A percentile compares a stretch with the other conserved stretches of the same genome.
phyloP scores from a whole-genome alignment of 2,113 vertebrate species.

The Macrotis lagotis region DNA sequence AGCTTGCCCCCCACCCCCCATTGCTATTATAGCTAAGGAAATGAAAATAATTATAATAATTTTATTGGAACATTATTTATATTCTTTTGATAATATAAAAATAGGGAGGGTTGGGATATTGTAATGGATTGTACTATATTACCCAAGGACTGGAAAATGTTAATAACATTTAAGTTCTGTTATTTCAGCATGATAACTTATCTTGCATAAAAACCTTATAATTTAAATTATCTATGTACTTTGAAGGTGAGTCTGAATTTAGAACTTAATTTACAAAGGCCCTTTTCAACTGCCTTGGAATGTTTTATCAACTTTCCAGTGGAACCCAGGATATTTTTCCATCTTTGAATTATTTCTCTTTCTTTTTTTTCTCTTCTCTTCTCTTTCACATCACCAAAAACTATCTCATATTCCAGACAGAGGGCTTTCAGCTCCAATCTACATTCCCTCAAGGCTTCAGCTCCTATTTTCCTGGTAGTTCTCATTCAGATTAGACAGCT shows the following conservation, averaged over 20 bases:
- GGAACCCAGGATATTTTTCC: conserved; percentile 1
- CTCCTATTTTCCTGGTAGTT: conserved; percentile 81
- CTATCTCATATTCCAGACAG: conserved; percentile 58
- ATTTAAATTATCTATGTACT: conserved; percentile 27
- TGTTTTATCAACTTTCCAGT: conserved; percentile 34
- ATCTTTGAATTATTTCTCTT: conserved; percentile 60
- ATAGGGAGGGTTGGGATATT: conserved; percentile 12
- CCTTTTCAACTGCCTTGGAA: conserved; percentile 2
- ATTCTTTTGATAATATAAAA: conserved; percentile 45
- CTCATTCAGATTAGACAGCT: conserved; percentile 86
- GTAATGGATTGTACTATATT: conserved; percentile 3
- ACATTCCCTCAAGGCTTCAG: conserved; percentile 75
- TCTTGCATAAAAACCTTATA: conserved; percentile 44
- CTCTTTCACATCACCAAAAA: conserved; percentile 67
- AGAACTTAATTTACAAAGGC: conserved; percentile 46
- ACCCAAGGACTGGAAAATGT: conserved; percentile 9
- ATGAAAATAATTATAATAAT: conserved; percentile 56
- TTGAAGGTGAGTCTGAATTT: conserved; percentile 51
- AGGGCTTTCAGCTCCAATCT: conserved; percentile 72
- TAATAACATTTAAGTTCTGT: conserved; percentile 29
- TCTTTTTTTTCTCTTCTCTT: conserved; percentile 62
- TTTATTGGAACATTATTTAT: conserved; percentile 42
- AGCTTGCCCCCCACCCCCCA: conserved; percentile 38
- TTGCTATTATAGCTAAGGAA: neutral
- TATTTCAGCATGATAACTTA: conserved; percentile 56